Conservation (phyloP, 2,888 invertebrate species). For the Flabesymbios commensalis region DNA sequence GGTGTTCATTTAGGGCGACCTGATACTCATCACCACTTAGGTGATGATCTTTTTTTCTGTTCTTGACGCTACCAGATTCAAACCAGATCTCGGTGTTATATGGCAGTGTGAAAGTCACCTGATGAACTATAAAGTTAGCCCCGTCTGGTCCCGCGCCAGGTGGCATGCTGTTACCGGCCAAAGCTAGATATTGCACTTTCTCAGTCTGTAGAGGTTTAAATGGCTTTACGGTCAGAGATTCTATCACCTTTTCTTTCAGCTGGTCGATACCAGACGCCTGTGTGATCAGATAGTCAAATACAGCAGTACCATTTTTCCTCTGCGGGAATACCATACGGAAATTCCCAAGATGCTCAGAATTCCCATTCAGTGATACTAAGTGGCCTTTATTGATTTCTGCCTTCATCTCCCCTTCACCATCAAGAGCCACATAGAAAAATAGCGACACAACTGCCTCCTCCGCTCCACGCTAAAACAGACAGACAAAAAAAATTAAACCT, state of each 20-base stretch:
- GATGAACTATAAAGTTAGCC: constrained; percentile 61
- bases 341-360: constrained; percentile 77
- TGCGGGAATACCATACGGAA: constrained; percentile 70
- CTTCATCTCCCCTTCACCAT: constrained; percentile 62
- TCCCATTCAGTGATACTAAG: constrained; percentile 64
- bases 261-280: constrained; percentile 42
- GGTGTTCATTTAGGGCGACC: constrained; percentile 33
- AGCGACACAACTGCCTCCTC: constrained; percentile 47
- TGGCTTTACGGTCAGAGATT: constrained; percentile 44
- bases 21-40: constrained; percentile 47
- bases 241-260: constrained; percentile 49
- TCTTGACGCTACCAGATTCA: constrained; percentile 67
- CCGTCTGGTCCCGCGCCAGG: constrained; percentile 43
- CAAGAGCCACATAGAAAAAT: constrained; percentile 66
- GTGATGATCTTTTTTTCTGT: constrained; percentile 65
- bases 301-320: constrained; percentile 16
- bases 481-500: not conserved
- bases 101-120: constrained; percentile 67
- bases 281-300: constrained; percentile 48
- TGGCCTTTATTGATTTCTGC: constrained; percentile 41
- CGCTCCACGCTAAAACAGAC: constrained; percentile 20
- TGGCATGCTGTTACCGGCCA: constrained; percentile 51
- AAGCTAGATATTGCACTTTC: constrained; percentile 33
- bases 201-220: constrained; percentile 36
- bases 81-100: constrained; percentile 82